Evolutionary conservation across 1,140 invertebrate genomes (phyloP).

Genomic region (Cotesia glomerata): DNA sequence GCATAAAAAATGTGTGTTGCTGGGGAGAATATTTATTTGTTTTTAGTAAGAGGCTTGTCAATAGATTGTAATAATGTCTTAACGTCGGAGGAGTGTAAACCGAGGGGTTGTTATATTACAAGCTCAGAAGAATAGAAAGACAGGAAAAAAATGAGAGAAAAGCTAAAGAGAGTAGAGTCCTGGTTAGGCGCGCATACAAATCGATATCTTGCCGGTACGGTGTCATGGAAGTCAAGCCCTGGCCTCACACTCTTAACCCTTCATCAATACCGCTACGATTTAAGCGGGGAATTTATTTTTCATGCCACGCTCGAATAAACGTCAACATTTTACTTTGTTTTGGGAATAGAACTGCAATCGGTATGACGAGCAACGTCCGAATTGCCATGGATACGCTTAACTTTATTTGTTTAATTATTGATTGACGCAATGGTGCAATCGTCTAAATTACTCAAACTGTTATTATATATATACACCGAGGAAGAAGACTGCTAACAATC

Average conservation of each 20-base stretch:
- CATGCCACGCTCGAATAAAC: too few species aligned
- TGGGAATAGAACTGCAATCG: too few species aligned
- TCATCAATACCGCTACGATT: constrained; percentile 4
- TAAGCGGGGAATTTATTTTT: not conserved
- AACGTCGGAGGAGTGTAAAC: not conserved
- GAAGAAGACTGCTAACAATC: not conserved
- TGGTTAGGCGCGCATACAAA: not conserved
- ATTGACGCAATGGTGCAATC: too few species aligned
- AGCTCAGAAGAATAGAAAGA: not conserved
- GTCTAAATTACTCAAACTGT: too few species aligned
- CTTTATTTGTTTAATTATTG: too few species aligned
- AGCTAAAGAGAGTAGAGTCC: not conserved
- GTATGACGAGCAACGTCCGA: too few species aligned
- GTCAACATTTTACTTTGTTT: not conserved
- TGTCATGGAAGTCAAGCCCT: constrained; percentile 25
- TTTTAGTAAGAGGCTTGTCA: not conserved
- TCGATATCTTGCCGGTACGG: constrained; percentile 23
- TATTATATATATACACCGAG: not conserved
- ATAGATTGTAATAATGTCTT: not conserved
- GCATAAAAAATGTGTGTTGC: too few species aligned
- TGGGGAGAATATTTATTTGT: not conserved
- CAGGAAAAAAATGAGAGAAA: not conserved
- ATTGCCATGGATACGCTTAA: too few species aligned
- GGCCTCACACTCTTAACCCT: constrained; percentile 2
- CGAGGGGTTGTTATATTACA: not conserved